phyloP scores from a whole-genome alignment of 1,140 invertebrate species.

The Zaprionus tsacasi region DNA sequence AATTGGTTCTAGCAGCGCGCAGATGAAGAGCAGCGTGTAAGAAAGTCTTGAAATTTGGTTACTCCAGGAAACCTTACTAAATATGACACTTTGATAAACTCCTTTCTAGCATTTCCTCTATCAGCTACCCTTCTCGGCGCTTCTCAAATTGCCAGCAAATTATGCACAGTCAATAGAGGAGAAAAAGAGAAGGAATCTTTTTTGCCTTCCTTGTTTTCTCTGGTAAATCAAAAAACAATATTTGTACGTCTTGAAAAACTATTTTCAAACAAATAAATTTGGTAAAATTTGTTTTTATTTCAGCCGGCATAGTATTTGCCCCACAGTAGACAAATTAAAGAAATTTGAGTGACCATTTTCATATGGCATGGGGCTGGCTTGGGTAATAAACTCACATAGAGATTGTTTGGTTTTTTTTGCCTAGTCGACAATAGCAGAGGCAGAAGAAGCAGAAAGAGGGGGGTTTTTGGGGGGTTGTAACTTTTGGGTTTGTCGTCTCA shows the following conservation, averaged over 20 bases:
- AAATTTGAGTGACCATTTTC: slow-evolving; percentile 28
- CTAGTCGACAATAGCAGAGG: slow-evolving; percentile 39
- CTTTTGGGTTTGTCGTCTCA: slow-evolving; percentile 53
- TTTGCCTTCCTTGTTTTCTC: not conserved
- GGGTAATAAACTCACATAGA: slow-evolving; percentile 36
- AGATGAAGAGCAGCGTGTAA: too few species aligned
- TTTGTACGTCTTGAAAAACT: not conserved
- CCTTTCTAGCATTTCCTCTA: too few species aligned
- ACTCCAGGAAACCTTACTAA: too few species aligned
- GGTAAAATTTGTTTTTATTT: not conserved
- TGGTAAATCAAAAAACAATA: not conserved
- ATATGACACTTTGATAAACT: too few species aligned
- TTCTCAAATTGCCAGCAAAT: not conserved
- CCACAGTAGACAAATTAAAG: slow-evolving; percentile 31
- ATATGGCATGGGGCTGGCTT: not conserved
- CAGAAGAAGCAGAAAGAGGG: not conserved
- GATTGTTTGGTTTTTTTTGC: slow-evolving; percentile 49
- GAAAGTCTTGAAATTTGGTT: too few species aligned
- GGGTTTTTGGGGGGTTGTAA: not conserved
- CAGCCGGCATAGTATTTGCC: slow-evolving; percentile 16
- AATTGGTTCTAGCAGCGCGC: too few species aligned
- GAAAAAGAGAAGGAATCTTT: not conserved
- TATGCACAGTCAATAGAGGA: not conserved
- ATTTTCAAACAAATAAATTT: slow-evolving; percentile 11
- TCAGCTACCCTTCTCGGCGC: not conserved